Evolutionary conservation across 2,113 vertebrate genomes (phyloP), one percentile per base, ranked within the genome.

Genomic region (Equus przewalskii): DNA sequence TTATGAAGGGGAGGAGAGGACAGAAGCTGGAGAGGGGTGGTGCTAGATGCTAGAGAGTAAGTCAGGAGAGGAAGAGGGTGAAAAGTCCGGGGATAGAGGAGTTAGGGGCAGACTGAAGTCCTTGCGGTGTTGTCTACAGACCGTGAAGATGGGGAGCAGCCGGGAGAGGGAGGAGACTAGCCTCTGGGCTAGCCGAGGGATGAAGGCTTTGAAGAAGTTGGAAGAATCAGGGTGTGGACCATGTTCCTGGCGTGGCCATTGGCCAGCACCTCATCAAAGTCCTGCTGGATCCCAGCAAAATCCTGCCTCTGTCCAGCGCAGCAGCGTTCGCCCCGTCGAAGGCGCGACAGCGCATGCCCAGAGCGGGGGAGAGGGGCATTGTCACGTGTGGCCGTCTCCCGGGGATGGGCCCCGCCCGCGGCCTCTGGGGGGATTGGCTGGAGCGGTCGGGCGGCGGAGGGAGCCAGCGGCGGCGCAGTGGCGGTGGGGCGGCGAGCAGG

Each of bases 251-350:
- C 2, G 13, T 1, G 5, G 51, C 73, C 18, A 1, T 1, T 70
- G 92, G 93, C 90, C 85, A 97, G 89, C 90, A 41, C 78, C 89
- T 1, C 84, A 92, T 97, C 97, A 98, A 98, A 98, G 94, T 73
- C 82, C 93, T 6, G 4, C 9, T 2, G 24, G 14, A 21, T 19
- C 19, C 14, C 9, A 4, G 0, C 2, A 0, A 3, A 16, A 8
- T 1, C 1, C 1, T 28, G 4, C 33, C 7, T 19, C 15, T 1
- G 6, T 6, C 4, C 28, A 0, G 15, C 1, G 0, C 18, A 0
- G 54, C 1, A 0, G 3, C 16, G 4, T 22, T 13, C 16, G 6
- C 21, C 30, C 41, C 46, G 2, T 81, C 15, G 16, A 76, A 6
- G 67, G 46, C 11, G 0, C 0, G 3, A 91, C 12, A 3, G 97